A percentile compares a stretch with the other conserved stretches of the same genome.
phyloP scores from a whole-genome alignment of 2,113 vertebrate genomes.

The Lutjanus erythropterus region DNA sequence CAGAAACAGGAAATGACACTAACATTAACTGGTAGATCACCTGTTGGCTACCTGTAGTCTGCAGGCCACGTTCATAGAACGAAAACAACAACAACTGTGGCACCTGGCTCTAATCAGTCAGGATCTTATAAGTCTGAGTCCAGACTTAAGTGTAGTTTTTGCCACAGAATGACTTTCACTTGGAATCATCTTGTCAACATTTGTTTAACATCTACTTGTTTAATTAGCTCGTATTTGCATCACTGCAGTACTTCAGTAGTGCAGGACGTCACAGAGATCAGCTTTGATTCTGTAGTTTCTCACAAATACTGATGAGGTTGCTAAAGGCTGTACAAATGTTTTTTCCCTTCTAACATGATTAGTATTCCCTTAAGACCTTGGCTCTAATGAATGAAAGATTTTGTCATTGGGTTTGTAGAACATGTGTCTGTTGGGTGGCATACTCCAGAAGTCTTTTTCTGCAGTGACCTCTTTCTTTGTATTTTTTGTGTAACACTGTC shows the following conservation, averaged over 20 bases:
- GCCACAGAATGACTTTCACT: background rate
- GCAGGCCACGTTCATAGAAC: too few species aligned
- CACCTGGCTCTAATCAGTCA: too few species aligned
- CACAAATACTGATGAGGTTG: background rate
- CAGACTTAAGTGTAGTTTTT: background rate
- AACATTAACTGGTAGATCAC: too few species aligned
- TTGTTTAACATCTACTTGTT: too few species aligned
- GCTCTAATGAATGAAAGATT: slow-evolving; percentile 1
- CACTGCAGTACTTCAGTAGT: too few species aligned
- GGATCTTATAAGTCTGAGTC: too few species aligned
- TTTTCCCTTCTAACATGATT: background rate
- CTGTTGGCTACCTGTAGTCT: too few species aligned
- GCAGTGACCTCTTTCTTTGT: slow-evolving; percentile 3
- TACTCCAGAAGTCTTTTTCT: slow-evolving; percentile 12
- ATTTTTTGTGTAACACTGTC: background rate
- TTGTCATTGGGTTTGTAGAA: slow-evolving; percentile 19
- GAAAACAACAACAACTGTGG: too few species aligned
- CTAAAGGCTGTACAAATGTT: background rate
- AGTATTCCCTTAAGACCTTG: background rate
- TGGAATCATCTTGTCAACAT: too few species aligned
- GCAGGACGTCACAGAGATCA: background rate
- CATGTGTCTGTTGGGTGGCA: slow-evolving; percentile 16
- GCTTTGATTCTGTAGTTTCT: background rate
- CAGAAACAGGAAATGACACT: too few species aligned
- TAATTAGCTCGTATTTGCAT: too few species aligned